These are phyloP conservation scores for Drepana arcuata DNA, from an alignment of 1,140 invertebrate species.

Conservation along the genomic window DNA sequence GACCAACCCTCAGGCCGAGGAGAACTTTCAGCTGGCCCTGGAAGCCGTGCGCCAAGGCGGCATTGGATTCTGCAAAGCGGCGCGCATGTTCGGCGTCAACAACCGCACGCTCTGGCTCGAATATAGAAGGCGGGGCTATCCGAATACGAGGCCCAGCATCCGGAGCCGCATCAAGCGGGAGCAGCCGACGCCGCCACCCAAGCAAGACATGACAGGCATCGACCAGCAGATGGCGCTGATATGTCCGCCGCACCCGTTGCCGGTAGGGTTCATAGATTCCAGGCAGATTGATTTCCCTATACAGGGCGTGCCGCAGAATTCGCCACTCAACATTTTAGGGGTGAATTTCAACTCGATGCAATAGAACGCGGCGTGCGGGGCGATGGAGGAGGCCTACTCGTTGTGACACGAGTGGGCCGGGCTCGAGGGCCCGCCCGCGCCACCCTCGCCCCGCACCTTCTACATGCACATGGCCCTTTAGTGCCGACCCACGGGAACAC, in stretches of 20 bases:
- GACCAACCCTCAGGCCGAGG: constrained; percentile 80
- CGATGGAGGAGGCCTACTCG: constrained; percentile 21
- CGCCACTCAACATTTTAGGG: constrained; percentile 78
- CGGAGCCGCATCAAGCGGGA: constrained; percentile 80
- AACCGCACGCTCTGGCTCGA: constrained; percentile 88
- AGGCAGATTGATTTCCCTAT: constrained; percentile 73
- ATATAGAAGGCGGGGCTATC: constrained; percentile 86
- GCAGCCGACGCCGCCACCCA: constrained; percentile 69
- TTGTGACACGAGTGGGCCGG: constrained; percentile 51
- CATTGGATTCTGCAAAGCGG: constrained; percentile 88
- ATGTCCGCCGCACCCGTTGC: constrained; percentile 61
- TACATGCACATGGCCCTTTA: too few species aligned
- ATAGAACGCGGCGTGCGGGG: constrained; percentile 66
- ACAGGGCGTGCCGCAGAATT: constrained; percentile 65
- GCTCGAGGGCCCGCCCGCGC: constrained; percentile 3
- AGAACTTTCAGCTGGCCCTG: constrained; percentile 83
- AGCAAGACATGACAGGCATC: constrained; percentile 36
- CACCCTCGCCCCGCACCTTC: constrained; percentile 1
- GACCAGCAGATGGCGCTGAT: constrained; percentile 54
- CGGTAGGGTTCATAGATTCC: constrained; percentile 74
- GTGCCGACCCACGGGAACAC: too few species aligned
- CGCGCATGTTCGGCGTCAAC: constrained; percentile 85
- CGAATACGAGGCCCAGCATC: constrained; percentile 81
- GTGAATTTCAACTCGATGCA: constrained; percentile 83
- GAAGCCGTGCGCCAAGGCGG: constrained; percentile 86